These are phyloP conservation scores for Liparis tanakae DNA, from an alignment of 2,797 vertebrate genomes.

Conservation along the genomic window DNA sequence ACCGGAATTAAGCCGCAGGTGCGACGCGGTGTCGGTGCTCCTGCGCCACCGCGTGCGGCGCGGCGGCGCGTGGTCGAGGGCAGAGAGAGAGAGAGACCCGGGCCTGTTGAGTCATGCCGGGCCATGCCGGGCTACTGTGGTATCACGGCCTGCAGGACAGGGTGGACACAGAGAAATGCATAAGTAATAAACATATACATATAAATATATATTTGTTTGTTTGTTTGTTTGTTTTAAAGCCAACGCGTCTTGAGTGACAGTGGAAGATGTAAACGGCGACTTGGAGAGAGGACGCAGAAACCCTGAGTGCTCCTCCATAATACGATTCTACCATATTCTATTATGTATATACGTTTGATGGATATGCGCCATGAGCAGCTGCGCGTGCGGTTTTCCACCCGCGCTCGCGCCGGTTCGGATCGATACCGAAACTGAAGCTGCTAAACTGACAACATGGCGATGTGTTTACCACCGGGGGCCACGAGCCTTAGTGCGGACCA, in stretches of 20 bases:
- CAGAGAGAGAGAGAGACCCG: constrained; percentile 21
- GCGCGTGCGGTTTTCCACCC: constrained; percentile 26
- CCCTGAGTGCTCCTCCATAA: constrained; percentile 29
- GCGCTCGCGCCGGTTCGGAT: constrained; percentile 39
- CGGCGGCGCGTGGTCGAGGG: not conserved
- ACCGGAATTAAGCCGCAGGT: not conserved
- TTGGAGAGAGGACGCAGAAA: constrained; percentile 21
- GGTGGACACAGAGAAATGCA: constrained; percentile 57
- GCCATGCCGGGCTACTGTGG: constrained; percentile 47
- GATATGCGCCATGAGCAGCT: constrained; percentile 15
- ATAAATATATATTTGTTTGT: no score
- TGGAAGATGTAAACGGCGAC: constrained; percentile 35
- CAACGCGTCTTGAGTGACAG: constrained; percentile 37
- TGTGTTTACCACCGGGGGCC: constrained; percentile 55
- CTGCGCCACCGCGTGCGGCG: not conserved
- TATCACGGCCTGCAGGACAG: constrained; percentile 54
- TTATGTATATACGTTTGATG: constrained; percentile 34
- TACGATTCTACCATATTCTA: no score
- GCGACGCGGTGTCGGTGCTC: not conserved
- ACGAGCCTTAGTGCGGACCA: constrained; percentile 34
- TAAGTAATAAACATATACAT: constrained; percentile 1
- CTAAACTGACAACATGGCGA: constrained; percentile 55
- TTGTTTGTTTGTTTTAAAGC: constrained; percentile 9
- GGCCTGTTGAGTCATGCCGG: constrained; percentile 51
- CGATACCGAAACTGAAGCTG: constrained; percentile 58